Evolutionary conservation across 2,797 vertebrate species (phyloP), one percentile per base, ranked within the genome.

Genomic region (Acipenser oxyrinchus): DNA sequence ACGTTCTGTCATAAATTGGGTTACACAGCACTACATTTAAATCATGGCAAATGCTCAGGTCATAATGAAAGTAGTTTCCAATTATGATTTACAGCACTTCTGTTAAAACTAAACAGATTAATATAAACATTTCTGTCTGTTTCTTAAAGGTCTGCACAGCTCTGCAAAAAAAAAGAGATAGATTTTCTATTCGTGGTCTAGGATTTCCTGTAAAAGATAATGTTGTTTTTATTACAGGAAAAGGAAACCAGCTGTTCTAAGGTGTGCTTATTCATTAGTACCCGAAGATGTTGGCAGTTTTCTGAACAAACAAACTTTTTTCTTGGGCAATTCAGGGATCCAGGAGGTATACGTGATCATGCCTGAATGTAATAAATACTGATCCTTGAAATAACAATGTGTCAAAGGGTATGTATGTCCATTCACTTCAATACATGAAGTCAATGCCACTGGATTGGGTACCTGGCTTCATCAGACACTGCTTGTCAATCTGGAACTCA

Each of bases 401-500:
- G 55, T 58, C 55, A 58, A 58, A n/a, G 12, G 55, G 15, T 13
- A 58, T 58, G 55, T 13, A n/a, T 58, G 55, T 11, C 12, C 6
- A 58, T 58, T 58, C 55, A n/a, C 12, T 58, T n/a, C 6, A n/a
- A 58, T n/a, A 11, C 15, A n/a, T 58, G 55, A 58, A n/a, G 55
- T 58, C 12, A 58, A 58, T 58, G 55, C 12, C 12, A 58, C 55
- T n/a, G 12, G 11, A 58, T 11, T 13, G 12, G 55, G 15, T 58
- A 58, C 55, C 55, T 58, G 55, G 55, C 55, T n/a, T n/a, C 12
- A n/a, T 11, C 7, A 11, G 55, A 58, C 11, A 58, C 55, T 58
- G 55, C 18, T 18, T 62, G 60, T 64, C 66, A 75, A 76, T 76
- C 83, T 13, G 68, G 78, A 80, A 82, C 70, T 74, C 77, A 72